Evolutionary conservation across 2,888 invertebrate genomes (phyloP).

Genomic region (Mythimna lalbum): DNA sequence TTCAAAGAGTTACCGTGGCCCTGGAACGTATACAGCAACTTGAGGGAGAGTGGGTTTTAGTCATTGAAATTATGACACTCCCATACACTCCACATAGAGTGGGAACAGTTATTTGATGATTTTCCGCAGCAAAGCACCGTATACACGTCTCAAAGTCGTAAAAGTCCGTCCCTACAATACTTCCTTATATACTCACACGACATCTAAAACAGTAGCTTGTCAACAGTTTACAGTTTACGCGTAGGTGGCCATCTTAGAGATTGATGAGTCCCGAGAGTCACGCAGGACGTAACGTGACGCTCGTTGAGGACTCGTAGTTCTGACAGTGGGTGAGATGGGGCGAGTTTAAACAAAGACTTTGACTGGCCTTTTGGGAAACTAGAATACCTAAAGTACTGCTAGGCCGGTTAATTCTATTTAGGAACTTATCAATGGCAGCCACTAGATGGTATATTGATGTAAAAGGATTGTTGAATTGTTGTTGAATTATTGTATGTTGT

Average conservation of each 20-base stretch:
- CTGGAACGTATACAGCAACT: no score
- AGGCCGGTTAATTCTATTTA: background rate
- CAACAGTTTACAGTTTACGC: constrained; percentile 33
- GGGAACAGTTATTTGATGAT: no score
- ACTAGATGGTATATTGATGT: no score
- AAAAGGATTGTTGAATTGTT: no score
- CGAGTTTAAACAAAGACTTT: background rate
- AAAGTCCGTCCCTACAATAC: background rate
- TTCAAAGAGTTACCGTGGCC: no score
- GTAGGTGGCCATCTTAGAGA: constrained; percentile 5
- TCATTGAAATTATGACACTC: no score
- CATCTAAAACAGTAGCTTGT: constrained; percentile 17
- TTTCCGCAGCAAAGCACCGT: no score
- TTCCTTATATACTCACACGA: background rate
- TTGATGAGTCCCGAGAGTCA: constrained; percentile 23
- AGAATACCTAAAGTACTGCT: background rate
- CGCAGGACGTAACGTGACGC: background rate
- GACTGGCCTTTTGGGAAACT: background rate
- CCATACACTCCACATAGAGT: no score
- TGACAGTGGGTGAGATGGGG: constrained; percentile 22
- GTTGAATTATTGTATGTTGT: no score
- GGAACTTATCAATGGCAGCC: background rate
- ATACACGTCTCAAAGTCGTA: no score
- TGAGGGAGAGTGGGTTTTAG: no score
- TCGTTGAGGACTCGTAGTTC: constrained; percentile 24